Evolutionary conservation across 2,113 vertebrate genomes (phyloP), one percentile per base, ranked within the genome.

Genomic region (Gymnobelideus leadbeateri): DNA sequence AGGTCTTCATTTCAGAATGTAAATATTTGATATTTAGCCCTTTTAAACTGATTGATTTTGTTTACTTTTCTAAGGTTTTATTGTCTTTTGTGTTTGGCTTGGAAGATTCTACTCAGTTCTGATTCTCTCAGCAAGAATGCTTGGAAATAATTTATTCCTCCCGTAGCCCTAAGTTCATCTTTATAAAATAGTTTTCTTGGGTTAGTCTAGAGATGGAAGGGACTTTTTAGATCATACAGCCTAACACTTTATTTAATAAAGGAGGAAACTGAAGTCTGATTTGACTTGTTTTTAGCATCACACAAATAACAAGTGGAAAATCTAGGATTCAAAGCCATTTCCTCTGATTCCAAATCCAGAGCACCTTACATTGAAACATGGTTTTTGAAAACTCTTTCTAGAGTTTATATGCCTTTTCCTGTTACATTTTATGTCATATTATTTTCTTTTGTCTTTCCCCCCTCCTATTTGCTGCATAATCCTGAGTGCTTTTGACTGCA

Each of bases 261-360:
- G 8, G 25, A 55, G 19, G n/a, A 84, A 84, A 8, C n/a, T 43
- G 16, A 84, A 84, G 68, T 84, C 68, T 84, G 37, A 12, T 6
- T 84, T 84, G 68, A 84, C 16, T 84, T 84, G n/a, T 43, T 84
- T 84, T 84, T 84, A 77, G 43, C 2, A 47, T 96, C 61, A 84
- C 10, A 68, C 26, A 94, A 23, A 61, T 92, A 51, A 21, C 91
- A 94, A 49, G 14, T 93, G 55, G 51, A 21, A 93, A 95, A 95
- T 31, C 25, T 37, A 57, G 24, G 23, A 91, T 95, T 95, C 46
- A 89, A 50, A 50, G 2, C 91, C 25, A 90, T 28, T 3, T 94
- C 46, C 9, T 93, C 91, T 94, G 54, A 91, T 89, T 54, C 21
- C 50, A 91, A 5, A 94, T 77, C 1, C 1, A 94, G 14, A 43